Base-by-base conservation (phyloP, 30 jellyfish, hydroid and myxozoan genomes). In the Turritopsis dohrnii region DNA sequence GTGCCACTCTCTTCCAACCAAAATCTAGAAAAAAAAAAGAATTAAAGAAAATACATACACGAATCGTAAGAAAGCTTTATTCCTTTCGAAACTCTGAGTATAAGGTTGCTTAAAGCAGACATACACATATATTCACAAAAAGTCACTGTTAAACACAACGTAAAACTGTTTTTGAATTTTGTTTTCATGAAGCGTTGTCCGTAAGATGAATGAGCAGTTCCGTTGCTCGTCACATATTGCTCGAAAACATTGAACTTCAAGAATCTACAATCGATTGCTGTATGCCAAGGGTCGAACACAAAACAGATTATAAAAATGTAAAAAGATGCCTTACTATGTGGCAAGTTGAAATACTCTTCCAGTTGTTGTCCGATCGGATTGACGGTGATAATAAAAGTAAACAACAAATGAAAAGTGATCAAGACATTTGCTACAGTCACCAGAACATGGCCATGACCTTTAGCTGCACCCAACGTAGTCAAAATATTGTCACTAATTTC, bases 301-400 rank as follows among this genome's bases (percentile, higher is more conserved):
- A 3, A 41, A 41, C 9, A 3, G 60, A 3, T 3, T 41, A 41
- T 41, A 5, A 41, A 41, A 41, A 41, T 41, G n/a, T n/a, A n/a
- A n/a, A n/a, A 19, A 16, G n/a, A 22, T 31, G 75, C 60, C 97
- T 85, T 85, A 89, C 99, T 74, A n/a, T 94, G 83, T 28, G 95
- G 96, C 84, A 87, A 69, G 26, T 86, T 86, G 66, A 89, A 81
- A 75, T 84, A 89, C 76, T 94, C 96, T 81, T 94, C 99, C n/a
- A 94, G 65, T 75, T 94, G 99, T 81, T 86, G 99, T 1, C 93
- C 86, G 31, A 94, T 87, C 0, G 99, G 99, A 79, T 94, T 94
- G 26, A 83, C 20, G 41, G 93, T 74, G 76, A 94, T 89, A 21
- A 89, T 89, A 41, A 88, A 83, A 4, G 99, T 81, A 75, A 94